Base-by-base conservation (phyloP, 2,113 vertebrate species). In the Condylura cristata region DNA sequence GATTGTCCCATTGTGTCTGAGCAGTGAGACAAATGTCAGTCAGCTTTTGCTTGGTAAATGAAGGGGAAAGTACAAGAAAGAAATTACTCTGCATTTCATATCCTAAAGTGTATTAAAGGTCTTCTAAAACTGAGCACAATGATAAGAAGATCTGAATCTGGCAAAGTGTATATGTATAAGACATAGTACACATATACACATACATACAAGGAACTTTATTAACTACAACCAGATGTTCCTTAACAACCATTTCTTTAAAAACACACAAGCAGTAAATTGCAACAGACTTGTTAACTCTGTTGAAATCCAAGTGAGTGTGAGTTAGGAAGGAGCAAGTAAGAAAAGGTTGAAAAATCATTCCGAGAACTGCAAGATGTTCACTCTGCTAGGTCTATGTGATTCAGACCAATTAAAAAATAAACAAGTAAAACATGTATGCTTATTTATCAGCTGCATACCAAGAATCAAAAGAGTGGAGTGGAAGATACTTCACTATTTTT, bases 151-250 rank as follows among this genome's bases (percentile, higher is more conserved):
- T 86, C 32, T 95, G 46, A 90, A 83, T 89, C 41, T 82, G 81
- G 26, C 32, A 76, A n/a, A n/a, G n/a, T n/a, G n/a, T n/a, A n/a
- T n/a, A n/a, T n/a, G n/a, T n/a, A n/a, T n/a, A 48, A 82, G 66
- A 86, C 60, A 72, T 22, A 56, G 51, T 44, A 56, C 11, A 30
- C 16, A 75, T 37, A 37, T 16, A 61, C 12, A 82, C n/a, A 53
- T 6, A 68, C 37, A 86, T 17, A 80, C 0, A 17, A 46, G 30
- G 20, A 92, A 90, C 32, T 82, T 90, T 66, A 92, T 83, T 97
- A 95, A 93, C 51, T 95, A 32, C 41, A 91, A 92, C 79, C 86
- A 97, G 91, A 97, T 96, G 92, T 95, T 95, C 60, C 89, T 95
- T 92, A 96, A 93, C 41, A 92, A 94, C 18, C 79, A 92, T 89